Evolutionary conservation across 2,113 vertebrate species (phyloP), one percentile per base, ranked within the genome.

Genomic region (Leuciscus idus): DNA sequence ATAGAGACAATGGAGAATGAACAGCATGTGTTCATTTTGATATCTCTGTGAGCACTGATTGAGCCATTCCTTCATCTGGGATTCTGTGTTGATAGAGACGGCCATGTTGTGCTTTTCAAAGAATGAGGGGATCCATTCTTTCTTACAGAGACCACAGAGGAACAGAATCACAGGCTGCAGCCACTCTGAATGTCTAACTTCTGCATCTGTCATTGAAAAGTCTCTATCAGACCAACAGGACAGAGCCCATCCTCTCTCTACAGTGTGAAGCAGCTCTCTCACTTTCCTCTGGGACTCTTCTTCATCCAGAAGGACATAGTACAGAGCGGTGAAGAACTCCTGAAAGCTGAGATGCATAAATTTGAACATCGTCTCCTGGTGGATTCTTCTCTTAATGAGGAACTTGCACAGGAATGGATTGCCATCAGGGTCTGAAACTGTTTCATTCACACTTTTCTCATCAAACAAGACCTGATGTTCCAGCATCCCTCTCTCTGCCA

Each of bases 311-410:
- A 78, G 28, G 8, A 86, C 28, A n/a, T 66, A 86, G 23, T 62
- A 66, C 4, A 86, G 26, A 64, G 90, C 91, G 15, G 89, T 87
- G 78, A 93, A 90, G 62, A 92, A 91, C 82, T 92, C 90, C 62
- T 92, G 91, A 61, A 93, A 77, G 52, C 70, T 90, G 10, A 23
- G 80, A 43, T 91, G 88, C 23, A 52, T 61, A 57, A 93, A 92
- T 3, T 72, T 70, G 30, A 86, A 92, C 48, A 91, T 78, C 2
- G 19, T 84, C 43, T 1, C n/a, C 43, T 55, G n/a, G 0, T 0
- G 12, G 28, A 48, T 11, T 3, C 87, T 84, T 21, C 77, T 73
- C 46, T 39, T 84, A 43, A 89, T 73, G 61, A 91, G 1, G 13
- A 74, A 28, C 0, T 8, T 74, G 30, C 80, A 39, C 12, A 89